These are phyloP conservation scores for Sicus ferrugineus DNA, from an alignment of 2,888 invertebrate genomes.

Conservation along the genomic window DNA sequence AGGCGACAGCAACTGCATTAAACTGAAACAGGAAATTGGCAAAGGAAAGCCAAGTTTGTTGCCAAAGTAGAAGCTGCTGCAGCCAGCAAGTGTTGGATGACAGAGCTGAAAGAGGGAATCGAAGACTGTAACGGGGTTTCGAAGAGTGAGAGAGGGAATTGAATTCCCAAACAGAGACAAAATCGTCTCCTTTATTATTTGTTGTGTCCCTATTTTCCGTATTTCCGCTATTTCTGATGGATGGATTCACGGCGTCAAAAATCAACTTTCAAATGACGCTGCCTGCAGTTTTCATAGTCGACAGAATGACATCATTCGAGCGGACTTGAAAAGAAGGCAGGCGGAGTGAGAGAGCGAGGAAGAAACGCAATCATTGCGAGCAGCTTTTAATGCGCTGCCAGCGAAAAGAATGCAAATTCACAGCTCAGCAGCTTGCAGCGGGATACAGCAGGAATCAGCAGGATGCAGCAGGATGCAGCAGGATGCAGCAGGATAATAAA, in stretches of 20 bases:
- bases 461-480: no score
- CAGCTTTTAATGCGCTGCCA: no score
- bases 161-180: no score
- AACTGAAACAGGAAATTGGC: conserved; percentile 22
- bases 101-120: not conserved
- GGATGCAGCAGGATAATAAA: no score
- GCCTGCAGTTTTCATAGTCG: not conserved
- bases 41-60: conserved; percentile 24
- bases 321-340: not conserved
- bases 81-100: not conserved
- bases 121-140: not conserved
- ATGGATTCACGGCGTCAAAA: not conserved
- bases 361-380: not conserved
- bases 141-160: not conserved
- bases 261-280: not conserved
- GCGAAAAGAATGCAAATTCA: no score
- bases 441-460: no score
- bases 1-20: not conserved
- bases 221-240: no score
- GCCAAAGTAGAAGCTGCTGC: conserved; percentile 16
- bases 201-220: no score
- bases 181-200: conserved; percentile 1
- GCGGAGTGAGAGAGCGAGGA: no score
- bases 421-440: no score
- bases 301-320: not conserved